Base-by-base conservation (phyloP, 2,113 vertebrate species). In the Syngnathus typhle region DNA sequence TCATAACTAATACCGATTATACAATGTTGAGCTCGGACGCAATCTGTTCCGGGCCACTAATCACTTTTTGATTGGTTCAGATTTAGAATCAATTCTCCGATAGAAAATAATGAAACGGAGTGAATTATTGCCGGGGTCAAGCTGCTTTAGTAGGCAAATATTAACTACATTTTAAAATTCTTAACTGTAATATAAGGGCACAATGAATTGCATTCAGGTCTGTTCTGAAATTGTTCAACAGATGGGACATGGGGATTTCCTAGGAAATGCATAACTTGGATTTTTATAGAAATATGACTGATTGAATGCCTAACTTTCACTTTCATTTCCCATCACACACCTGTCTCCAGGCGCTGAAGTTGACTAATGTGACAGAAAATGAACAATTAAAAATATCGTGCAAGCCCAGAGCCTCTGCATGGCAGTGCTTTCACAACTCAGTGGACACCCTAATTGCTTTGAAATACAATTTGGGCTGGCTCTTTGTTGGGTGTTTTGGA, bases 281-380 rank as follows among this genome's bases (percentile, higher is more conserved):
- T 32, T 32, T 32, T 32, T 32, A 32, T 32, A 2, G 27, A 32
- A 32, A 32, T 32, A 32, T 3, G 27, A 32, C 41, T 11, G 11
- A 12, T 11, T 10, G 21, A 23, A 54, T 54, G 9, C 9, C 52
- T 3, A 32, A 56, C 12, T n/a, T 32, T 36, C 12, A 27, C 27
- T 27, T 27, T 32, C 27, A 32, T 32, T 32, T 32, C 3, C 27
- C 27, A 32, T 3, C 27, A 32, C 27, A 32, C 74, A 85, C 87
- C 86, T 84, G 86, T 81, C 82, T 81, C 75, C 71, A 71, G 54
- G 68, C 74, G 63, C 64, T 65, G 67, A 80, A 82, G 86, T 78
- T 84, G 84, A 85, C 82, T 86, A 87, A 88, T 85, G 87, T 85
- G 87, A 89, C 81, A 90, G 83, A 89, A 88, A 90, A 90, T 86